Evolutionary conservation across 2,797 vertebrate genomes (phyloP).

Genomic region (Darevskia mixta): DNA sequence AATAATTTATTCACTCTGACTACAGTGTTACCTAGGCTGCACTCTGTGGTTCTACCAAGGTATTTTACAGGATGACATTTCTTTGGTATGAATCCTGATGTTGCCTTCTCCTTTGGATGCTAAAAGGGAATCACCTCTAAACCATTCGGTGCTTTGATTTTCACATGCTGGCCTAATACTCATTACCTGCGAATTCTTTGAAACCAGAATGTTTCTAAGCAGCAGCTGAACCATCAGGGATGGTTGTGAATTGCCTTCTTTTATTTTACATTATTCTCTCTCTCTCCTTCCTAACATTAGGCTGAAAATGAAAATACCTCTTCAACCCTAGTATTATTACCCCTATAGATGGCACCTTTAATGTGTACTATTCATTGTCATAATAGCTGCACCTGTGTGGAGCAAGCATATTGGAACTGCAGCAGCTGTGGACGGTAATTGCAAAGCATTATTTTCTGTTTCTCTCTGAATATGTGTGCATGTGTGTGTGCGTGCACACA

Average conservation of each 20-base stretch:
- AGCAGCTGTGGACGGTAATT: conserved; percentile 83
- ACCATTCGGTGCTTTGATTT: conserved; percentile 26
- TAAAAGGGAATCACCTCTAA: conserved; percentile 26
- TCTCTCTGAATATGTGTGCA: conserved; percentile 80
- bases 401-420: conserved; percentile 66
- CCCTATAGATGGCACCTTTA: conserved; percentile 82
- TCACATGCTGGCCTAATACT: conserved; percentile 26
- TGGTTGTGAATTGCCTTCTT: conserved; percentile 55
- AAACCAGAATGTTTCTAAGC: conserved; percentile 39
- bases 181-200: conserved; percentile 42
- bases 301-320: conserved; percentile 77
- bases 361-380: conserved; percentile 82
- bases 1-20: not conserved
- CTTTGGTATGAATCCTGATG: conserved; percentile 4
- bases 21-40: not conserved
- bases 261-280: conserved; percentile 30
- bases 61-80: fast-evolving
- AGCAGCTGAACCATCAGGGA: conserved; percentile 60
- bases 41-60: not conserved
- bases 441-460: conserved; percentile 85
- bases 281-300: conserved; percentile 57
- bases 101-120: not conserved
- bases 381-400: conserved; percentile 89
- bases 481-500: not conserved
- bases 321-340: conserved; percentile 68